phyloP scores from a whole-genome alignment of 2,888 invertebrate species.

The Branchinecta sandiegonensis region DNA sequence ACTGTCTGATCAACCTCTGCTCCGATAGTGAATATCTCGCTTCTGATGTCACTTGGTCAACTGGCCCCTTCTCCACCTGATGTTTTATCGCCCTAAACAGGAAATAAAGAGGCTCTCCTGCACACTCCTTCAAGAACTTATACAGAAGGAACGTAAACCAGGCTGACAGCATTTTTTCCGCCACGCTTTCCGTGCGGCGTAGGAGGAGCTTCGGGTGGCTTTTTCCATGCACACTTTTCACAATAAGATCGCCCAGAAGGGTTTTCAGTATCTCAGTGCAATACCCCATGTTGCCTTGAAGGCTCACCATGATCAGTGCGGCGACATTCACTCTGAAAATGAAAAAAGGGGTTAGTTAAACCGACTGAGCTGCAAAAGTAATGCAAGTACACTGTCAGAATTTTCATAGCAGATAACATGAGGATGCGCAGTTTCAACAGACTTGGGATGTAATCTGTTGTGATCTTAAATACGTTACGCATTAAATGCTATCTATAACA shows the following conservation, averaged over 20 bases:
- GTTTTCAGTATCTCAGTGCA: conserved; percentile 98
- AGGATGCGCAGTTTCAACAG: no score
- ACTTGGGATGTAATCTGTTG: no score
- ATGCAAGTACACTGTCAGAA: no score
- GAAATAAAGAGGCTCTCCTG: conserved; percentile 95
- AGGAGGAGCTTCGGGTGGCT: conserved; percentile 86
- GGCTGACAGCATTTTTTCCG: conserved; percentile 98
- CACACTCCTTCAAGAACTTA: conserved; percentile 94
- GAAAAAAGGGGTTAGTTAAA: conserved; percentile 19
- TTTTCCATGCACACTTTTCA: conserved; percentile 95
- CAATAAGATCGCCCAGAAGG: conserved; percentile 86
- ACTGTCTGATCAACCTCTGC: conserved; percentile 95
- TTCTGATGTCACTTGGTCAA: conserved; percentile 92
- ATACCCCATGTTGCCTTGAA: conserved; percentile 98
- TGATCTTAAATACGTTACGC: no score
- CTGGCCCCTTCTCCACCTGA: conserved; percentile 98
- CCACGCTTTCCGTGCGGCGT: conserved; percentile 87
- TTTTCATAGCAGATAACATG: no score
- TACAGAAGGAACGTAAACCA: conserved; percentile 99
- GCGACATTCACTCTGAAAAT: conserved; percentile 77
- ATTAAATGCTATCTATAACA: no score
- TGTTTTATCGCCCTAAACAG: conserved; percentile 97
- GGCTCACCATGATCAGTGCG: conserved; percentile 92
- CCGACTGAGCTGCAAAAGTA: no score
- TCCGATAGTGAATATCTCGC: conserved; percentile 96